Base-by-base conservation (phyloP, 1,140 invertebrate genomes). In the Lerema accius region DNA sequence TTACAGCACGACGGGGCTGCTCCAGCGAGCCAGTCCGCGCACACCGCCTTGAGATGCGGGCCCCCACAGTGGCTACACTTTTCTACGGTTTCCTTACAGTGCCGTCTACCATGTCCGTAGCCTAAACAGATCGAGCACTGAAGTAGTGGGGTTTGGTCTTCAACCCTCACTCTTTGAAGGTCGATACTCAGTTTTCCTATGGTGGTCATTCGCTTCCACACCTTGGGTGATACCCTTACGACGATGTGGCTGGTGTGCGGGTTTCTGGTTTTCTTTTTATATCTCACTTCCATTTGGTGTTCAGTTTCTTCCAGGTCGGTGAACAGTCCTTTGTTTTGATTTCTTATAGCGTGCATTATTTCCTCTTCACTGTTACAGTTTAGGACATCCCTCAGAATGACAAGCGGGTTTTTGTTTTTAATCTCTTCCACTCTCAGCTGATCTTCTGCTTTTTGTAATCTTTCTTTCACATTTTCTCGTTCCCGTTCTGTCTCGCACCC, bases 101-200 rank as follows among this genome's bases (percentile, higher is more conserved):
- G 28, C 0, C 46, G 46, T 9, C 17, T 48, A 0, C 46, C 46
- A 6, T 48, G 46, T 3, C 46, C 46, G 11, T 48, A 48, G 1
- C 46, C 46, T 9, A 48, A 23, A 11, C 46, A 48, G 5, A 48
- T 28, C 0, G 46, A 48, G 23, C 46, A 49, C 6, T 49, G 46
- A 0, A 49, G 4, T 0, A 49, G 11, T 14, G 43, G 43, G 9
- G 43, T 11, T n/a, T 26, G 19, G 10, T 46, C 43, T 13, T 46
- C 19, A 0, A 23, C 43, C 19, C 14, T 46, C 0, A 23, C 37
- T 6, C 37, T 40, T 42, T 42, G 50, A 2, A 40, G 17, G 37
- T 42, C 50, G 0, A 46, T 46, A 6, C n/a, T 10, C 0, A 46
- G 2, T 11, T 0, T 11, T 0, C 17, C 19, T 1, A 0, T 13